Conservation (phyloP, 2,888 invertebrate species). For the Crossocerus cetratus region DNA sequence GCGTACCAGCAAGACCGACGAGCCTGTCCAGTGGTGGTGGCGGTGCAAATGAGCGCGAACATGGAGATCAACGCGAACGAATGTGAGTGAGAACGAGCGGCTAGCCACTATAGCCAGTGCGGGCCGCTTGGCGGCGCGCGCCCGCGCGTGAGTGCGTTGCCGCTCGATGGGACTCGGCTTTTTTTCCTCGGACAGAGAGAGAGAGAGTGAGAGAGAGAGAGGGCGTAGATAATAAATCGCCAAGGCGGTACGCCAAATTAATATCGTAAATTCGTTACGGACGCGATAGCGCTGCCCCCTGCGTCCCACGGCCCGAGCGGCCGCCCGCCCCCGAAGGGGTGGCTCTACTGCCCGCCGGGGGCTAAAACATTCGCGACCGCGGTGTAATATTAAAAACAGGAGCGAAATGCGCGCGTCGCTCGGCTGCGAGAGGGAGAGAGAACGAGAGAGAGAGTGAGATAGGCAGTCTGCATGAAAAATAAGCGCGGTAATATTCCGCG, state of each 20-base stretch:
- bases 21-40: too few relatives aligned
- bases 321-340: conserved; percentile 9
- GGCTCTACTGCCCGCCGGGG: conserved; percentile 17
- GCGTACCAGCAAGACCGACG: too few relatives aligned
- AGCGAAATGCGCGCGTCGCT: conserved; percentile 57
- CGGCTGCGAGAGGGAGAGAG: conserved; percentile 5
- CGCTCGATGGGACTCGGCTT: not conserved
- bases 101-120: not conserved
- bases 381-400: conserved; percentile 65
- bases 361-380: conserved; percentile 63
- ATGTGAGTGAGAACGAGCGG: not conserved
- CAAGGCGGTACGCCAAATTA: conserved; percentile 63
- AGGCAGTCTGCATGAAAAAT: conserved; percentile 58
- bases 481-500: conserved; percentile 63
- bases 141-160: too few relatives aligned
- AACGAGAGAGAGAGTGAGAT: not conserved
- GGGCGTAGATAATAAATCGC: conserved; percentile 60
- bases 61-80: not conserved
- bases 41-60: too few relatives aligned
- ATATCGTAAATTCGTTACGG: conserved; percentile 64
- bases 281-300: conserved; percentile 53
- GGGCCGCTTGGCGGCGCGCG: not conserved
- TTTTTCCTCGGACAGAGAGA: conserved; percentile 18
- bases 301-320: not conserved
- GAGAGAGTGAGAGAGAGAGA: too few relatives aligned